Evolutionary conservation across 2,888 invertebrate species (phyloP), one percentile per base, ranked within the genome.

Genomic region (Megastigmus dorsalis): DNA sequence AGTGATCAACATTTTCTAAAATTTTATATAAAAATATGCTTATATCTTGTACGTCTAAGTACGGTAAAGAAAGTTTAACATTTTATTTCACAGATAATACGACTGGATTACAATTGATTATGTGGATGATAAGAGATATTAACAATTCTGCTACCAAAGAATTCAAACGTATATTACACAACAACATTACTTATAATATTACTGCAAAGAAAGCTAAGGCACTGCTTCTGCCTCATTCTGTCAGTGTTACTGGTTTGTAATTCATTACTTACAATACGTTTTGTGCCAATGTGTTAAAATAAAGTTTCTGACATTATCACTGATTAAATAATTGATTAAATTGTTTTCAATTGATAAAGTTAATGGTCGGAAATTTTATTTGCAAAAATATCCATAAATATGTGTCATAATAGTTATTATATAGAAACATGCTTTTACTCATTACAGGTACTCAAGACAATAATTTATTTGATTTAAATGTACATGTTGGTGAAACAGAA

Each of bases 21-120:
- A n/a, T n/a, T n/a, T n/a, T n/a, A n/a, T n/a, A n/a, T n/a, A n/a
- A n/a, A n/a, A n/a, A n/a, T n/a, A n/a, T n/a, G n/a, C n/a, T n/a
- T n/a, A n/a, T n/a, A n/a, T n/a, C n/a, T n/a, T n/a, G n/a, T n/a
- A n/a, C n/a, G n/a, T n/a, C n/a, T n/a, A n/a, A 6, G 41, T 45
- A 45, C 6, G 23, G 45, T 41, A 18, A 7, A 1, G 43, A 54
- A 20, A 38, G 2, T 30, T 15, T 20, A 20, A 26, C 18, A 23
- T 13, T 59, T 36, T 20, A 52, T 60, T 28, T 76, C 79, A 23
- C 59, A 86, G 86, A 84, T 48, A 85, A 85, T 0, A 74, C 80
- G 23, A 81, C 85, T 57, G 86, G 86, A 5, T 43, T 86, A 48
- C 79, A 80, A 71, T 77, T 86, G 26, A 80, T 86, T 60, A 79